A percentile compares a stretch with the other conserved stretches of the same genome.
These are phyloP conservation scores for Antheraea mylitta DNA, from an alignment of 1,140 invertebrate genomes.

Conservation along the genomic window DNA sequence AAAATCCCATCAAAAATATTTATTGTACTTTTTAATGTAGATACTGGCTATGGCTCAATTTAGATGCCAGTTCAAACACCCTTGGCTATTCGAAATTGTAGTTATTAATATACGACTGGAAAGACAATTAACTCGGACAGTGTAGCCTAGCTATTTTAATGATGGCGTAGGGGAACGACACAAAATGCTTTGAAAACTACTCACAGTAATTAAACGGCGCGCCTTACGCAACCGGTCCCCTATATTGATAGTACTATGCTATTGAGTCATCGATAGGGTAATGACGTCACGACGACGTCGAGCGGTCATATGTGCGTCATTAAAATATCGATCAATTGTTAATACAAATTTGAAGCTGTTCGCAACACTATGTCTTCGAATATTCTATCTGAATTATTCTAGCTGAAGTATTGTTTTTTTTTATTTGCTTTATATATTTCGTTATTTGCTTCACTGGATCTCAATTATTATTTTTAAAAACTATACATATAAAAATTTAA, in stretches of 20 bases:
- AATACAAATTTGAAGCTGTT: not conserved
- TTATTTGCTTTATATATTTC: too few species aligned
- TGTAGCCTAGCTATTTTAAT: not conserved
- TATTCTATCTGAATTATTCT: not conserved
- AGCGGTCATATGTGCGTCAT: not conserved
- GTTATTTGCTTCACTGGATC: too few species aligned
- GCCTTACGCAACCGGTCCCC: not conserved
- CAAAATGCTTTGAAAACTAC: not conserved
- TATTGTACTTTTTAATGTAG: too few species aligned
- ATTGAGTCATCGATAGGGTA: slow-evolving; percentile 1
- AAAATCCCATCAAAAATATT: too few species aligned
- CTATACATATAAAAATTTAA: too few species aligned
- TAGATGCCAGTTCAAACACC: not conserved
- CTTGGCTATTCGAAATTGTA: not conserved
- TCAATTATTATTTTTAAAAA: too few species aligned
- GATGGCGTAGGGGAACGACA: not conserved
- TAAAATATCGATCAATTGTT: not conserved
- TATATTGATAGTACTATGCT: not conserved
- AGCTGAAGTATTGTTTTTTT: too few species aligned
- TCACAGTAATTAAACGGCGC: not conserved
- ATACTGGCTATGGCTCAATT: too few species aligned
- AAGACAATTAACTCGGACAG: not conserved
- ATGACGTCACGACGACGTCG: not conserved
- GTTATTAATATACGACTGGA: not conserved
- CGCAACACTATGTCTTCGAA: not conserved